phyloP scores from a whole-genome alignment of 2,888 invertebrate genomes.

The Nephrotoma appendiculata region DNA sequence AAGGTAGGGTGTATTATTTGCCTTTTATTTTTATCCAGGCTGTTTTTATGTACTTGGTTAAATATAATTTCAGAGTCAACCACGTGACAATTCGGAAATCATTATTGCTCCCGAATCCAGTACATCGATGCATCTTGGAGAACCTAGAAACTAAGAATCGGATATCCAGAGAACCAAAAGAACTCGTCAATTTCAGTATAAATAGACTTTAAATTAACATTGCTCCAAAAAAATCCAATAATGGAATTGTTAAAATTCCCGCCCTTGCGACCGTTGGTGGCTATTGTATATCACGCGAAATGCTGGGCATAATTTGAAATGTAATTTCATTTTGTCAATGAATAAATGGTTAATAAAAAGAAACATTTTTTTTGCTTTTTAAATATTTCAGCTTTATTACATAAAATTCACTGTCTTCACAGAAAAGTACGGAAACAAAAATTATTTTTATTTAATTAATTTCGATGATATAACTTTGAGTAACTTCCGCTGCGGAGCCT shows the following conservation, averaged over 20 bases:
- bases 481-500: no score
- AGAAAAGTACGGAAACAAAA: neutral
- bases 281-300: neutral
- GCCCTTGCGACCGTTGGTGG: neutral
- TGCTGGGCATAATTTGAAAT: neutral
- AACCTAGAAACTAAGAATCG: slow-evolving; percentile 16
- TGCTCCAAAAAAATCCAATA: neutral
- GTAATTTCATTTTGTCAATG: neutral
- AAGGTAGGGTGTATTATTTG: slow-evolving; percentile 47
- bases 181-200: neutral
- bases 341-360: neutral
- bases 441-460: no score
- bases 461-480: no score
- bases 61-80: slow-evolving; percentile 20
- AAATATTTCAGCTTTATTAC: neutral
- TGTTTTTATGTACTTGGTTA: neutral
- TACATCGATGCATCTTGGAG: slow-evolving; percentile 16
- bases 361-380: neutral
- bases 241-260: neutral
- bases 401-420: neutral
- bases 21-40: neutral
- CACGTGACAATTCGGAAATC: slow-evolving; percentile 38
- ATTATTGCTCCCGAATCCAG: slow-evolving; percentile 47
- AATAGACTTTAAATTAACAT: neutral
- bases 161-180: neutral